Evolutionary conservation across 1,140 invertebrate species (phyloP).

Genomic region (Odontomachus brunneus): DNA sequence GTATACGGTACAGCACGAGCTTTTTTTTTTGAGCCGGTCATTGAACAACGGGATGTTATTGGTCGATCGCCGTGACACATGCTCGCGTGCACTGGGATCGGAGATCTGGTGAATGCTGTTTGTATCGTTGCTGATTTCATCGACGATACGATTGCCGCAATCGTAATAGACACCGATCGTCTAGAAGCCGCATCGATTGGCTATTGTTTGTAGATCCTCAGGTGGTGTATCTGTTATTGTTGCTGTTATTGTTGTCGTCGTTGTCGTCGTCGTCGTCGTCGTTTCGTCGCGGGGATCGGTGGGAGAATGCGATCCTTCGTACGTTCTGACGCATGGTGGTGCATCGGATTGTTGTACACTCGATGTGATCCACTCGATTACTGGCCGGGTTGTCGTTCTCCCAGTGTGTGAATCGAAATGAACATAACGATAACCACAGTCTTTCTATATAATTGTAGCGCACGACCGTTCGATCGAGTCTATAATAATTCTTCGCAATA

Average conservation of each 20-base stretch:
- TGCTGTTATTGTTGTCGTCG: too few relatives aligned
- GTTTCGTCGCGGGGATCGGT: neutral
- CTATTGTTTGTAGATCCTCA: slow-evolving; percentile 16
- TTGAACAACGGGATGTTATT: slow-evolving; percentile 60
- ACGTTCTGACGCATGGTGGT: slow-evolving; percentile 28
- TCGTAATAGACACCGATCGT: neutral
- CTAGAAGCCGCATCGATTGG: slow-evolving; percentile 26
- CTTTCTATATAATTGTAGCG: slow-evolving; percentile 2
- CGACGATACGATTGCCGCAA: slow-evolving; percentile 26
- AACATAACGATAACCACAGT: neutral
- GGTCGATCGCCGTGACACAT: slow-evolving; percentile 68
- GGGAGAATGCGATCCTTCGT: neutral
- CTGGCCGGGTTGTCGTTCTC: neutral
- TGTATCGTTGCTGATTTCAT: slow-evolving; percentile 38
- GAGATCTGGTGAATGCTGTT: slow-evolving; percentile 35
- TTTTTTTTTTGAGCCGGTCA: slow-evolving; percentile 56
- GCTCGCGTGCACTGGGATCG: slow-evolving; percentile 39
- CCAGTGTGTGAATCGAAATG: slow-evolving; percentile 15
- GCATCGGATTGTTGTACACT: slow-evolving; percentile 28
- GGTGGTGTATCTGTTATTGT: neutral
- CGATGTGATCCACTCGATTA: slow-evolving; percentile 6
- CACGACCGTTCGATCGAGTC: slow-evolving; percentile 6
- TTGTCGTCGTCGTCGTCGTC: neutral
- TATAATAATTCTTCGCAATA: slow-evolving; percentile 19
- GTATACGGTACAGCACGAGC: slow-evolving; percentile 30